Conservation (phyloP, 2,797 vertebrate genomes). For the Ciconia nigra region DNA sequence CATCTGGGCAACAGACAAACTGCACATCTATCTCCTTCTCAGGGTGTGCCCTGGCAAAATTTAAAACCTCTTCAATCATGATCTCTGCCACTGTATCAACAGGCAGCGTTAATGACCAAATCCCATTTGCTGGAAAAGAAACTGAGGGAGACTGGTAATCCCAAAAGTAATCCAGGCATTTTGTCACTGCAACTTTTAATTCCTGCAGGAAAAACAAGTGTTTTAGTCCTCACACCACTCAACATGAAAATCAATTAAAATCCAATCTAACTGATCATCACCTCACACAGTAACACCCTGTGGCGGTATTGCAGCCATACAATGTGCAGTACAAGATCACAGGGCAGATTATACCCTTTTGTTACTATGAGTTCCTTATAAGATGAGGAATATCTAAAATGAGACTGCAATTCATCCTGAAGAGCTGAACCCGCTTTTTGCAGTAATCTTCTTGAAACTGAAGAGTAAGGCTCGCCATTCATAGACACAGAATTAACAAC, state of each 20-base stretch:
- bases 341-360: background rate
- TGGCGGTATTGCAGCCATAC: fast-evolving
- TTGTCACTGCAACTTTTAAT: constrained; percentile 5
- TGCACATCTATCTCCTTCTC: constrained; percentile 42
- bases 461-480: fast-evolving
- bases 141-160: background rate
- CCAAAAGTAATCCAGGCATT: constrained; percentile 35
- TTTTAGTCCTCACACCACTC: background rate
- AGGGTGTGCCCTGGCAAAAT: constrained; percentile 26
- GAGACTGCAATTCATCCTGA: background rate
- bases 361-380: constrained; percentile 7
- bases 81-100: constrained; percentile 43
- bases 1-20: constrained; percentile 77
- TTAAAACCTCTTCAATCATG: constrained; percentile 68
- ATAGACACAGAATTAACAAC: constrained; percentile 74
- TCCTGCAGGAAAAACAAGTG: constrained; percentile 65
- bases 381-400: fast-evolving
- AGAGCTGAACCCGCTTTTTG: constrained; percentile 57
- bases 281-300: background rate
- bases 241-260: background rate
- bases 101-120: constrained; percentile 17
- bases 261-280: background rate
- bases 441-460: constrained; percentile 63
- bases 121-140: constrained; percentile 82
- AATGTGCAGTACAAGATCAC: constrained; percentile 72